phyloP scores from a whole-genome alignment of 2,888 invertebrate genomes.

The Drosophila maculinotata region DNA sequence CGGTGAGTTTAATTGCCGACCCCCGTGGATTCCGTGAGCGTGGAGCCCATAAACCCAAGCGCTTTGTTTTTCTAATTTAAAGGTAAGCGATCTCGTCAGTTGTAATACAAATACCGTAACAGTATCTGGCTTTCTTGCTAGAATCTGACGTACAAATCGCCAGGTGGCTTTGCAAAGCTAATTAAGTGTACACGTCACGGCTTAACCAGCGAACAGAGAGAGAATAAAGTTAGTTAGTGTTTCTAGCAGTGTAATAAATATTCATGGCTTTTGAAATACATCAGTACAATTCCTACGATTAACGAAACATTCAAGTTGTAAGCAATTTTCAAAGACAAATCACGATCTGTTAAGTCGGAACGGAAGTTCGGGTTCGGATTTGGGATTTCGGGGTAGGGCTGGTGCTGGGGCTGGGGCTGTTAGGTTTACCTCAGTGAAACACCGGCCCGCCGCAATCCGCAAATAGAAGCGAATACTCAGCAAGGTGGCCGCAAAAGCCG shows the following conservation, averaged over 20 bases:
- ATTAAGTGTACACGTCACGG: constrained; percentile 51
- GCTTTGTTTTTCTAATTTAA: constrained; percentile 29
- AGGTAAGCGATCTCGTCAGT: constrained; percentile 45
- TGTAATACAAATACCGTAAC: constrained; percentile 43
- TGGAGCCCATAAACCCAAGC: constrained; percentile 10
- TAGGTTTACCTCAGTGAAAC: constrained; percentile 80
- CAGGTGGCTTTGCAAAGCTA: constrained; percentile 16
- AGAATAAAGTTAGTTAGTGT: constrained; percentile 2
- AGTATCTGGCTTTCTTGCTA: constrained; percentile 6
- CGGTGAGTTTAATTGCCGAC: constrained; percentile 46
- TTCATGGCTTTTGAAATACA: too few species aligned
- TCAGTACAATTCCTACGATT: too few species aligned
- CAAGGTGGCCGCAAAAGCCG: constrained; percentile 79
- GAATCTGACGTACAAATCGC: constrained; percentile 16
- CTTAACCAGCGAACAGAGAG: constrained; percentile 7
- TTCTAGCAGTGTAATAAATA: constrained; percentile 7
- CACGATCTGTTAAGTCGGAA: neutral
- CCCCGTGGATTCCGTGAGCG: constrained; percentile 32
- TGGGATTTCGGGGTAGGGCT: neutral
- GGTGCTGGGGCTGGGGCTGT: too few species aligned
- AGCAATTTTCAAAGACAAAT: neutral
- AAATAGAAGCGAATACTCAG: constrained; percentile 82
- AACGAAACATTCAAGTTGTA: too few species aligned
- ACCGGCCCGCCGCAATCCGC: constrained; percentile 82
- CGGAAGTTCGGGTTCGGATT: constrained; percentile 2